Evolutionary conservation across 2,888 invertebrate species (phyloP), one percentile per base, ranked within the genome.

Genomic region (Trissolcus japonicus): DNA sequence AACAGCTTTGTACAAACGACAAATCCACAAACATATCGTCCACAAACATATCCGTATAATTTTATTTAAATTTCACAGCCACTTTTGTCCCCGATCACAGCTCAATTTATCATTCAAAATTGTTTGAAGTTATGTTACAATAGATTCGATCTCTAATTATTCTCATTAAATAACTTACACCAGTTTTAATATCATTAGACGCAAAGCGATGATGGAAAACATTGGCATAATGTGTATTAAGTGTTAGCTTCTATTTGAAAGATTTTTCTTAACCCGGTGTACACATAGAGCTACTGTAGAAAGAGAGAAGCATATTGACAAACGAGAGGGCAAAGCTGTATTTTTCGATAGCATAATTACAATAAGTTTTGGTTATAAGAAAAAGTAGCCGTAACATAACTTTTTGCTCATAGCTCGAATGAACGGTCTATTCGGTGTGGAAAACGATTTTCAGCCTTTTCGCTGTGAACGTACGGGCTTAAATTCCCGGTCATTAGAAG

Each of bases 401-500:
- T 60, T 68, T 59, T 59, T 67, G 53, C 25, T 6, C 48, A n/a
- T 13, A 51, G 11, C 1, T 3, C 57, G 6, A 40, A n/a, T n/a
- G 55, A 67, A 59, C 40, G 53, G 46, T 4, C 54, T 67, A 51
- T 68, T 55, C 51, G n/a, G 56, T 35, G 55, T 14, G 11, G 51
- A 43, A 43, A 35, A 54, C 48, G 57, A 35, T 35, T 35, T 71
- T 71, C 50, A 62, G 48, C 54, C 46, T 72, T 63, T 72, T 72
- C 59, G 63, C 60, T 35, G 46, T 48, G 21, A 63, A 59, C 54
- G 56, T 19, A 41, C 60, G 56, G 40, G 63, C 50, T 74, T 62
- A 63, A 75, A 75, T 69, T 65, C 35, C 63, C 60, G 66, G 65
- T 71, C 76, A 76, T 76, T 71, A 71, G 76, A 66, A 65, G 65